Evolutionary conservation across 2,113 vertebrate species (phyloP), one percentile per base, ranked within the genome.

Genomic region (Trochalopteron elliotii): DNA sequence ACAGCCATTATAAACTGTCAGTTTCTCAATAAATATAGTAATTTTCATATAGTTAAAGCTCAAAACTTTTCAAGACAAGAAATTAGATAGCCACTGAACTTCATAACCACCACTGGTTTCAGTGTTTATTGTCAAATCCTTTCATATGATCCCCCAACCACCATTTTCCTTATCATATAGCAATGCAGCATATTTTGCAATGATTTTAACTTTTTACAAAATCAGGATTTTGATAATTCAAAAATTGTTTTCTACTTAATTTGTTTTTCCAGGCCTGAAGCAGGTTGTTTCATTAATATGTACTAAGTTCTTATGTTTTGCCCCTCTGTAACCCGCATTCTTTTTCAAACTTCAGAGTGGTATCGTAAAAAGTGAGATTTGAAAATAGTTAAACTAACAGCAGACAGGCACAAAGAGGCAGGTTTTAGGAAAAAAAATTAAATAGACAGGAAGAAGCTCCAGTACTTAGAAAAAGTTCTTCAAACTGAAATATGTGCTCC

Each of bases 261-360:
- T 69, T 57, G 4, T 42, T 79, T 76, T 45, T n/a, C 42, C 53
- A n/a, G 47, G 24, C 15, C 21, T 77, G 25, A 77, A 85, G 24
- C 8, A 82, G 11, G 24, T 44, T 56, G n/a, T 31, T 69, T 91
- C 59, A 67, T 83, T n/a, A 96, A 49, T 52, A 64, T 30, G 8
- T n/a, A 10, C 6, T 75, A 15, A 40, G 8, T 55, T n/a, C 39
- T 56, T 84, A 9, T 50, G 20, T 9, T 84, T 92, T 84, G 6
- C 15, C 40, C 9, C 20, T 70, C 49, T 89, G 47, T 81, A 69
- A 64, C 39, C 44, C 37, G 31, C 20, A 16, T 89, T 82, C 10
- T 87, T 70, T 95, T 74, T 94, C 69, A 83, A 52, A 44, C 22
- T 65, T n/a, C 35, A n/a, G 50, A 72, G 45, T 39, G 10, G 18